Base-by-base conservation (phyloP, 2,888 invertebrate genomes). In the Apoderus coryli region DNA sequence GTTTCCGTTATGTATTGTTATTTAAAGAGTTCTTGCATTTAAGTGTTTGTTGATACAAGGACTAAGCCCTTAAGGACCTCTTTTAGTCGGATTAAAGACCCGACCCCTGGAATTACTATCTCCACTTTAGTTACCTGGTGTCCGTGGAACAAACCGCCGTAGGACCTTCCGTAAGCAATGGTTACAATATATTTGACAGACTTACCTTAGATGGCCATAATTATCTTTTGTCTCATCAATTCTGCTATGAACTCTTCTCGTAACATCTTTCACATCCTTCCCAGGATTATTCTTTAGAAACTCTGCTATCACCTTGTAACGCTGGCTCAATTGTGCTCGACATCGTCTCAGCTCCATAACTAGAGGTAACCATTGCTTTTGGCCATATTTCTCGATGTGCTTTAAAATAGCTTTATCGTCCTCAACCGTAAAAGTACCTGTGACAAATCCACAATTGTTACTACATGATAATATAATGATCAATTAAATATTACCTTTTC, bases 351-450 rank as follows among this genome's bases (percentile, higher is more conserved):
- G 61, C 37, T 55, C 46, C 27, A 58, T 52, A 3, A 67, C 57
- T 31, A 76, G 63, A 31, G 49, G 53, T 1, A 63, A 44, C 71
- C 71, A 72, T 7, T 14, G 29, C 2, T 57, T 47, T 2, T 51
- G 63, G 0, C 65, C 67, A 47, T 60, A 52, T 47, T 45, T 49
- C 37, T 64, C 44, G 0, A 74, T 63, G 14, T 68, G 53, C 22
- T 66, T 54, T 35, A 75, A 43, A 14, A 81, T 56, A 35, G 61
- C 61, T 25, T 52, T 52, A 41, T 80, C 79, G 40, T 78, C 76
- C 11, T 64, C 60, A 2, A 63, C 40, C 1, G 69, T 65, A 72
- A 78, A 81, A 14, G 31, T 23, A 22, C 31, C 38, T 31, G n/a
- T n/a, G n/a, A n/a, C n/a, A n/a, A n/a, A n/a, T n/a, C n/a, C n/a